phyloP scores from a whole-genome alignment of 1,140 invertebrate species.

The Chironomus striatipennis region DNA sequence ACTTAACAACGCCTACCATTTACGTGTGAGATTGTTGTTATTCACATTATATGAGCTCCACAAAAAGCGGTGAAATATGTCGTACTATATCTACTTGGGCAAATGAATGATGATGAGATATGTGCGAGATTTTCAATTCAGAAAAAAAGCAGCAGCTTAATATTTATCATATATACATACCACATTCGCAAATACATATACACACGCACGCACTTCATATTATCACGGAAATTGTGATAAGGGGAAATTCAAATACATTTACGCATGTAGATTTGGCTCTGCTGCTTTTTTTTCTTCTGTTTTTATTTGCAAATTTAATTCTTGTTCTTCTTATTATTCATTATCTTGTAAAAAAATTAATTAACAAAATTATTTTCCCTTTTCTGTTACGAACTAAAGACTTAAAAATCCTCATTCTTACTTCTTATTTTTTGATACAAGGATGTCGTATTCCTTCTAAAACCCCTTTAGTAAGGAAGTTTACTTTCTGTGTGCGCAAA shows the following conservation, averaged over 20 bases:
- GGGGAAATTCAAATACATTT: not conserved
- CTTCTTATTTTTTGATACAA: too few relatives aligned
- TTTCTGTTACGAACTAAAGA: too few relatives aligned
- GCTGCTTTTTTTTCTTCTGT: not conserved
- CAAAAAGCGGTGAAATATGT: not conserved
- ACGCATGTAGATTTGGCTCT: not conserved
- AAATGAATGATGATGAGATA: not conserved
- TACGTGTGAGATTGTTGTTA: constrained; percentile 17
- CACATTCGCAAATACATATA: not conserved
- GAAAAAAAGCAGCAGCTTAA: not conserved
- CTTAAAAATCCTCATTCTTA: too few relatives aligned
- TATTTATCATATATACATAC: not conserved
- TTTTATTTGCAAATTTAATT: not conserved
- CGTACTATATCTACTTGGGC: not conserved
- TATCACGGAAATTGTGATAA: not conserved
- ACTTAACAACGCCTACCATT: constrained; percentile 23
- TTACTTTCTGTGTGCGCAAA: too few relatives aligned
- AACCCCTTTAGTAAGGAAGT: too few relatives aligned
- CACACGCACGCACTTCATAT: not conserved
- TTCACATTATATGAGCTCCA: not conserved
- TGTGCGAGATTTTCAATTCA: not conserved
- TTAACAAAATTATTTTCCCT: too few relatives aligned
- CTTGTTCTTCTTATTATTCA: not conserved
- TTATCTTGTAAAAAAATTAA: too few relatives aligned
- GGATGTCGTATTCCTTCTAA: too few relatives aligned